Base-by-base conservation (phyloP, 2,888 invertebrate species). In the Allacma fusca region DNA sequence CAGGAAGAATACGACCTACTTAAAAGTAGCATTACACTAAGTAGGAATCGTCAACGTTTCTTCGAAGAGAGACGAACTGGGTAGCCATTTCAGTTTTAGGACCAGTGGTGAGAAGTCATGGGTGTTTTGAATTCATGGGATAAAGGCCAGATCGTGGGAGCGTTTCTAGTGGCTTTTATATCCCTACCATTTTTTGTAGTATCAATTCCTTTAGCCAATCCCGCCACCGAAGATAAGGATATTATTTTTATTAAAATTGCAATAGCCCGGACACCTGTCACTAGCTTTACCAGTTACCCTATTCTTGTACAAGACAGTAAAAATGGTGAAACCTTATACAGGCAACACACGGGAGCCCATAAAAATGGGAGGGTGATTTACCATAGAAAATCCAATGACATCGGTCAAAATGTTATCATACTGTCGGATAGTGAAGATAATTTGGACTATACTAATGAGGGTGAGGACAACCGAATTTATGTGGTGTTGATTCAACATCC, bases 401-500 rank as follows among this genome's bases (percentile, higher is more conserved):
- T 67, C 23, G 9, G 23, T 24, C 4, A 24, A 16, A 24, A 7
- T 67, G n/a, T 24, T 12, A n/a, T 67, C 9, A 29, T 24, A 5
- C 67, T 28, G 5, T 21, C 19, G 19, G 29, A 67, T 13, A 67
- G 19, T 7, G 59, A 59, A 59, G 59, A 59, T 19, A 5, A 24
- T 9, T 24, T 65, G 67, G 24, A 21, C 67, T 65, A 65, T 26
- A 65, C 24, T 68, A 68, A 68, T 21, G 21, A 69, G n/a, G 69
- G 40, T 12, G 21, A 34, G 12, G 40, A 40, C 13, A 34, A 34
- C 34, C 16, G 69, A 34, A 69, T 21, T 9, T 69, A 69, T 23
- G 21, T 69, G 29, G 69, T 69, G 16, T 21, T 69, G 21, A 40
- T 69, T 69, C 69, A 40, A n/a, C 28, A 69, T 34, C 34, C 21